Base-by-base conservation (phyloP, 2,888 invertebrate species). In the Pecten maximus region DNA sequence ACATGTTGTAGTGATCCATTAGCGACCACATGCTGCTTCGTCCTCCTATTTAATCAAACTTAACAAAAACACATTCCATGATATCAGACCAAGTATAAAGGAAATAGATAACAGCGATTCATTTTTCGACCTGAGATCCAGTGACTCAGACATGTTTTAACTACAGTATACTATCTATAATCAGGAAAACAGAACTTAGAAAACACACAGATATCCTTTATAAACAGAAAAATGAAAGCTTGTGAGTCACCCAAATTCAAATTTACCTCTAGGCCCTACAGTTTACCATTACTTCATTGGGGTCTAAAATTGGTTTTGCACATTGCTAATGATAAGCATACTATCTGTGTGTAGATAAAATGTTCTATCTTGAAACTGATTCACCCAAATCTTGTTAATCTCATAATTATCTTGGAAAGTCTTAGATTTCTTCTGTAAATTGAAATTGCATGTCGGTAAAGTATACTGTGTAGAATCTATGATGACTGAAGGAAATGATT, bases 121-220 rank as follows among this genome's bases (percentile, higher is more conserved):
- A 60, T 60, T 23, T n/a, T 60, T 23, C n/a, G 23, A 3, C n/a
- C 8, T 60, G 2, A 28, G 35, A 35, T 28, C 74, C 54, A 8
- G 15, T 74, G 74, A 74, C 28, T 74, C 74, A 74, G 74, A 28
- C 50, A 74, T 74, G 74, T 74, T 44, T 44, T 28, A 60, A 3
- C n/a, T 60, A 74, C 12, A 28, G 35, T 74, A 23, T 54, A 54
- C 23, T 74, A 28, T 2, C 74, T 28, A 12, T 74, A 74, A 74
- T 74, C 74, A 74, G 74, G 74, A 74, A 35, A 74, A 28, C 74
- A 74, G 74, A 74, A 35, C 35, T 74, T 74, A 74, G 3, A 74
- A 35, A 74, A 74, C 8, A 2, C 28, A 74, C 28, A 1, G 35
- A 35, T 74, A 35, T 74, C 74, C 74, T 74, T 35, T 74, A 74